Percentiles rank a stretch among this genome's conserved stretches.
Conservation (phyloP, 2,888 invertebrate species). For the Oscheius myriophilus region DNA sequence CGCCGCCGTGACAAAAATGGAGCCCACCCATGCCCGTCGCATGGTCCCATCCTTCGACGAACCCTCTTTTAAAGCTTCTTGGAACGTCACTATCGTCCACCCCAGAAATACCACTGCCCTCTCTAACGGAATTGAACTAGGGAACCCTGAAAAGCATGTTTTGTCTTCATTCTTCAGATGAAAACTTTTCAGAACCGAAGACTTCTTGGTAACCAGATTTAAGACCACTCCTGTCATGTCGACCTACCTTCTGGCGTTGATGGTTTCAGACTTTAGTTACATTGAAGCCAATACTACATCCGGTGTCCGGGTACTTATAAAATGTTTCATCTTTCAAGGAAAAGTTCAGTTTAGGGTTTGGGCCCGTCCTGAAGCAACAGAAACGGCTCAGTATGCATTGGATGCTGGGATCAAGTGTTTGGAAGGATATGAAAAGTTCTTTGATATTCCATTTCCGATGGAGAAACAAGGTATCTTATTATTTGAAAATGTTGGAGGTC, state of each 20-base stretch:
- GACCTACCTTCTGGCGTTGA: slow-evolving; percentile 86
- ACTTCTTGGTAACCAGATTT: slow-evolving; percentile 80
- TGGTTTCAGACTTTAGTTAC: slow-evolving; percentile 84
- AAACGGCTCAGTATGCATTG: slow-evolving; percentile 79
- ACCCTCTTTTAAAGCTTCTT: slow-evolving; percentile 65
- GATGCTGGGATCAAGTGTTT: slow-evolving; percentile 75
- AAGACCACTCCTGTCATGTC: slow-evolving; percentile 78
- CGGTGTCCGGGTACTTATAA: slow-evolving; percentile 77
- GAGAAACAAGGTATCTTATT: slow-evolving; percentile 82
- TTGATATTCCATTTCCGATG: slow-evolving; percentile 84
- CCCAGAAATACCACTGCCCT: slow-evolving; percentile 61
- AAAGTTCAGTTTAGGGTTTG: slow-evolving; percentile 74
- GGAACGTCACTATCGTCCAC: slow-evolving; percentile 62
- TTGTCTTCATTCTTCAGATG: too few relatives aligned
- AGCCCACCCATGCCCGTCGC: slow-evolving; percentile 64
- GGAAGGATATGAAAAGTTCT: slow-evolving; percentile 80
- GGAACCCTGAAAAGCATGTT: not conserved
- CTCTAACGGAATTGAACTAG: slow-evolving; percentile 41
- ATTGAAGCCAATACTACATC: slow-evolving; percentile 77
- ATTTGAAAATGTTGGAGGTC: not conserved
- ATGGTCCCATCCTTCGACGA: slow-evolving; percentile 70
- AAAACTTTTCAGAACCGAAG: not conserved
- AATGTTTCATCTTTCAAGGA: not conserved
- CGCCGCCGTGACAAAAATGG: slow-evolving; percentile 67
- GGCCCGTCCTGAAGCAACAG: slow-evolving; percentile 76